These are phyloP conservation scores for Enteromius mattozi DNA, from an alignment of 2,797 vertebrate genomes.

Conservation along the genomic window DNA sequence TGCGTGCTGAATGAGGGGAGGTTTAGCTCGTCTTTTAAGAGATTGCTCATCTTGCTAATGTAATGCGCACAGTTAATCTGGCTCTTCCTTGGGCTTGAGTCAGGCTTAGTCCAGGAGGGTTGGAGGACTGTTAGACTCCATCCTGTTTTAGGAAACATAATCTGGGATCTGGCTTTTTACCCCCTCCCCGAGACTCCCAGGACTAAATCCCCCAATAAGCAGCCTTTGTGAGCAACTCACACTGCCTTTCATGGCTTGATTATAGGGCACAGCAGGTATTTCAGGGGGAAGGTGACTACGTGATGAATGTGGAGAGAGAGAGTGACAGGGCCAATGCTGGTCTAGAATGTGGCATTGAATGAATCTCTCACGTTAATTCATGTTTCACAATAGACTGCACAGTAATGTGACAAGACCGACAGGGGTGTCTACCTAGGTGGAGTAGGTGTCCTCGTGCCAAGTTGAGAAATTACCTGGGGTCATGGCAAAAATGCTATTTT, in stretches of 20 bases:
- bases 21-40: constrained; percentile 49
- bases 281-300: constrained; percentile 38
- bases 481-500: constrained; percentile 3
- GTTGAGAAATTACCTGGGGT: neutral
- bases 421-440: neutral
- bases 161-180: constrained; percentile 53
- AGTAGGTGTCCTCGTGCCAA: neutral
- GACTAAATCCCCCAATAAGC: constrained; percentile 61
- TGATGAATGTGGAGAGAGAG: constrained; percentile 77
- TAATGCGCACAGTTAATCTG: constrained; percentile 55
- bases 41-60: constrained; percentile 58
- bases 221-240: constrained; percentile 66
- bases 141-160: constrained; percentile 64
- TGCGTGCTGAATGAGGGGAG: constrained; percentile 41
- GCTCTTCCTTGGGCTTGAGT: constrained; percentile 33
- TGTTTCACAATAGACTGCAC: constrained; percentile 37
- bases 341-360: constrained; percentile 38
- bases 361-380: constrained; percentile 3
- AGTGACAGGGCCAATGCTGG: constrained; percentile 81
- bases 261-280: constrained; percentile 69
- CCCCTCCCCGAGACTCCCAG: constrained; percentile 48
- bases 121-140: constrained; percentile 42
- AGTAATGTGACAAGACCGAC: constrained; percentile 32
- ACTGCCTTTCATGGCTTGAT: constrained; percentile 78
- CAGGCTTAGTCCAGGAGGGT: constrained; percentile 39